phyloP scores from a whole-genome alignment of 2,113 vertebrate genomes.

The Neoarius graeffei region DNA sequence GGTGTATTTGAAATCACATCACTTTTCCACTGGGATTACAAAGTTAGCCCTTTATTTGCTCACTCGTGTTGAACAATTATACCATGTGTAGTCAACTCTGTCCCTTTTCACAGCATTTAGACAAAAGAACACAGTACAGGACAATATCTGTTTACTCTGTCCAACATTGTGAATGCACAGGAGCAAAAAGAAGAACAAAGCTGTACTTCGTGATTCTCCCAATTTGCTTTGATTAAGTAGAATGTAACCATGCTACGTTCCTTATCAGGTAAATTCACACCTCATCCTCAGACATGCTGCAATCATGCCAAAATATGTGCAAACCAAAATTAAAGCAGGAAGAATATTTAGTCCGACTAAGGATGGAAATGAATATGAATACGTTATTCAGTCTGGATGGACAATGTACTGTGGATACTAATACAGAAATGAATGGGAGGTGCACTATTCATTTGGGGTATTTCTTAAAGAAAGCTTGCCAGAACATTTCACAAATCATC shows the following conservation, averaged over 20 bases:
- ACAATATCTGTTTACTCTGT: not conserved
- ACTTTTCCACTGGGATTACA: constrained; percentile 39
- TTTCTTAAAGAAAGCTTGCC: not conserved
- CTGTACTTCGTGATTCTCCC: not conserved
- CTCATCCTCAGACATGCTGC: not conserved
- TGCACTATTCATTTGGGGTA: not conserved
- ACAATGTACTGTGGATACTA: not conserved
- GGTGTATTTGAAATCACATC: constrained; percentile 35
- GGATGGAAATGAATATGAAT: not conserved
- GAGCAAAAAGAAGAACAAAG: not conserved
- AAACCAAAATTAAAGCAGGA: not conserved
- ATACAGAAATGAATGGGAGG: not conserved
- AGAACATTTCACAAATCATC: not conserved
- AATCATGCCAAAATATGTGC: not conserved
- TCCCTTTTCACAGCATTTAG: not conserved
- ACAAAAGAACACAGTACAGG: not conserved
- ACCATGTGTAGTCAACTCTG: not conserved
- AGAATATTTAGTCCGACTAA: not conserved
- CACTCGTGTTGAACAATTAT: not conserved
- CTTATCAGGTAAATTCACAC: not conserved
- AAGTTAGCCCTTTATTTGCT: constrained; percentile 13
- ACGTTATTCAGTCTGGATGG: not conserved
- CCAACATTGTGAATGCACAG: not conserved
- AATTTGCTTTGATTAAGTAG: not conserved
- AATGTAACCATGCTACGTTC: not conserved